Conservation (phyloP, 2,888 invertebrate genomes). For the Thysanoteuthis rhombus region DNA sequence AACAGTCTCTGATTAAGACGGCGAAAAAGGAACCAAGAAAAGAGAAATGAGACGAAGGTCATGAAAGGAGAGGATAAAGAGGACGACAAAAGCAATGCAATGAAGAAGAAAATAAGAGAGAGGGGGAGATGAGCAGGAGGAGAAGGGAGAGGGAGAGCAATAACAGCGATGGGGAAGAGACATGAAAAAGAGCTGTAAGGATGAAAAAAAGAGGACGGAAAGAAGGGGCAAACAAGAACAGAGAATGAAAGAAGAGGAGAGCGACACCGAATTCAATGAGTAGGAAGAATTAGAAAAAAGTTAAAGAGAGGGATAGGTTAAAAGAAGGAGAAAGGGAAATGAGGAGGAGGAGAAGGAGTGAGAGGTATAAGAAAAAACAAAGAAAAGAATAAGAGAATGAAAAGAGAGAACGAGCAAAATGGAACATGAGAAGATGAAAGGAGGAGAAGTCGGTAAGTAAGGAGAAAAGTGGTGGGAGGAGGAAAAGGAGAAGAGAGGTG, state of each 20-base stretch:
- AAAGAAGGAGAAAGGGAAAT: background rate
- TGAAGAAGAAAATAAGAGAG: background rate
- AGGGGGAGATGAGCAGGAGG: background rate
- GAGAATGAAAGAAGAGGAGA: background rate
- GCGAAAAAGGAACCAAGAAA: too few relatives aligned
- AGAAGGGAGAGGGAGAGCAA: too few relatives aligned
- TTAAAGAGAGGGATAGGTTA: background rate
- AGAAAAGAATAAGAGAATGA: background rate
- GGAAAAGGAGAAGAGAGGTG: background rate
- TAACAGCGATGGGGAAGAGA: too few relatives aligned
- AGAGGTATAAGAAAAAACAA: background rate
- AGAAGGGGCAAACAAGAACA: background rate
- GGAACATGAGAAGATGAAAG: background rate
- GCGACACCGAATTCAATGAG: background rate
- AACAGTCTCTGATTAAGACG: too few relatives aligned
- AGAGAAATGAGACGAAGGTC: too few relatives aligned
- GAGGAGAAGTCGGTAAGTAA: background rate
- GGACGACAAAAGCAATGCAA: background rate
- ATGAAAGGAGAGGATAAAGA: background rate
- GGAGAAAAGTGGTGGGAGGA: background rate
- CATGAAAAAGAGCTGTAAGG: too few relatives aligned
- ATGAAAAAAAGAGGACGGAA: too few relatives aligned
- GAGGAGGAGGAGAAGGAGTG: background rate
- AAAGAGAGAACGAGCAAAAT: background rate
- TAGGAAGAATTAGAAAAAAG: background rate